Evolutionary conservation across 2,797 vertebrate genomes (phyloP).

Genomic region (Anguilla obscura): DNA sequence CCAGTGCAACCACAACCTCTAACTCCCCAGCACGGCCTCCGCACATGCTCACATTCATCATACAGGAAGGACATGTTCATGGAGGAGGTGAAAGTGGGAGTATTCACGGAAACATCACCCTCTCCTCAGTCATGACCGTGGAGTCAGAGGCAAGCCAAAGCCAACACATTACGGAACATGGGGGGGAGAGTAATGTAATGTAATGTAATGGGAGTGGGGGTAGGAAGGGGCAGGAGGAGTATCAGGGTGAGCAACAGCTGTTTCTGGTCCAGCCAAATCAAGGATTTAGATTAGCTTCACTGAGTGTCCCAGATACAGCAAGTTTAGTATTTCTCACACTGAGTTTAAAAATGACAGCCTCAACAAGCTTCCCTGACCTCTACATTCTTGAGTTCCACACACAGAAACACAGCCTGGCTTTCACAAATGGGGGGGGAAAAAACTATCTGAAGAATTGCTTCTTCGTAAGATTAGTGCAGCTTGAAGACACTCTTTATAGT

Average conservation of each 20-base stretch:
- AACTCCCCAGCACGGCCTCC: constrained; percentile 25
- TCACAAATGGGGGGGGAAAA: neutral
- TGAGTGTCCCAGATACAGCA: neutral
- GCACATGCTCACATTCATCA: constrained; percentile 61
- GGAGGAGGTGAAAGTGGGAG: constrained; percentile 47
- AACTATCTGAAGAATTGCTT: neutral
- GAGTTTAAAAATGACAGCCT: neutral
- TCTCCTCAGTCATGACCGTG: constrained; percentile 7
- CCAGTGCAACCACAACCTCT: neutral
- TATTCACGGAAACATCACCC: constrained; percentile 16
- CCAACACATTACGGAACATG: neutral
- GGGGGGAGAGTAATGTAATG: neutral
- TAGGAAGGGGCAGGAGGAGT: neutral
- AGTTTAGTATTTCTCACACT: constrained; percentile 1
- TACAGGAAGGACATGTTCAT: constrained; percentile 45
- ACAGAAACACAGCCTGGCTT: neutral
- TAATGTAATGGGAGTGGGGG: too few relatives aligned
- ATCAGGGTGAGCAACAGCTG: neutral
- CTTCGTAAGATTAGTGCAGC: neutral
- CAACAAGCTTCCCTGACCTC: neutral
- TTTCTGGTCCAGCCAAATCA: neutral
- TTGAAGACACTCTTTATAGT: neutral
- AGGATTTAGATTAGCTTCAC: neutral
- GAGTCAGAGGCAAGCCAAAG: neutral
- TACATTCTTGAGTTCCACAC: neutral